phyloP scores from a whole-genome alignment of 2,888 invertebrate species.

The Tolmerus cingulatus region DNA sequence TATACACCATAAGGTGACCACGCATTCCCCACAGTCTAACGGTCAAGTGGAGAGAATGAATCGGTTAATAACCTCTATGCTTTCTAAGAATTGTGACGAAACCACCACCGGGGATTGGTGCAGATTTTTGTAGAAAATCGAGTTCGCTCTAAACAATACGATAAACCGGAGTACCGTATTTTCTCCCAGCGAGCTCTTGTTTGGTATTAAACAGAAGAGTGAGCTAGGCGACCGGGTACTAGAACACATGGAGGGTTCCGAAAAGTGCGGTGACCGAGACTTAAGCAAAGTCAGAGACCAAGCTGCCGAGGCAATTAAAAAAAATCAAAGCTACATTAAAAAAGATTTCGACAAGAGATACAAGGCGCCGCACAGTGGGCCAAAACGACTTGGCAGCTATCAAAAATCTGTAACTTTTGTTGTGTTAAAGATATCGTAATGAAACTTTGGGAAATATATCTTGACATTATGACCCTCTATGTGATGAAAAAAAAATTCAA shows the following conservation, averaged over 20 bases:
- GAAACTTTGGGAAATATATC: too few species aligned
- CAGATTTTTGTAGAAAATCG: constrained; percentile 47
- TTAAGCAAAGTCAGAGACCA: constrained; percentile 43
- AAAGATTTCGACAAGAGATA: constrained; percentile 52
- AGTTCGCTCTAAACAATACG: constrained; percentile 53
- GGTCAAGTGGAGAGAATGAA: constrained; percentile 41
- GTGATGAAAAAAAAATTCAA: too few species aligned
- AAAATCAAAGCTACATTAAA: constrained; percentile 51
- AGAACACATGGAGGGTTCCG: background rate
- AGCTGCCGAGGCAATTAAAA: constrained; percentile 32
- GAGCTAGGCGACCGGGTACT: background rate
- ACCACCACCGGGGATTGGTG: constrained; percentile 32
- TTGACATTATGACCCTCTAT: too few species aligned
- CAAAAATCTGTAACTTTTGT: too few species aligned
- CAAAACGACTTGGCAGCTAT: too few species aligned
- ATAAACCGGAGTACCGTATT: constrained; percentile 50
- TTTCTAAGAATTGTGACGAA: constrained; percentile 39
- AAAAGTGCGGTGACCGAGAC: background rate
- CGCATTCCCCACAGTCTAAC: constrained; percentile 36
- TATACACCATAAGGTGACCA: constrained; percentile 40
- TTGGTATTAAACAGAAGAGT: background rate
- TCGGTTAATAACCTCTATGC: background rate
- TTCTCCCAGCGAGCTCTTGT: too few species aligned
- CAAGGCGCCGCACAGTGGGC: too few species aligned
- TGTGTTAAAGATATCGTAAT: too few species aligned